Evolutionary conservation across 2,113 vertebrate genomes (phyloP).

Genomic region (Lycocorax pyrrhopterus): DNA sequence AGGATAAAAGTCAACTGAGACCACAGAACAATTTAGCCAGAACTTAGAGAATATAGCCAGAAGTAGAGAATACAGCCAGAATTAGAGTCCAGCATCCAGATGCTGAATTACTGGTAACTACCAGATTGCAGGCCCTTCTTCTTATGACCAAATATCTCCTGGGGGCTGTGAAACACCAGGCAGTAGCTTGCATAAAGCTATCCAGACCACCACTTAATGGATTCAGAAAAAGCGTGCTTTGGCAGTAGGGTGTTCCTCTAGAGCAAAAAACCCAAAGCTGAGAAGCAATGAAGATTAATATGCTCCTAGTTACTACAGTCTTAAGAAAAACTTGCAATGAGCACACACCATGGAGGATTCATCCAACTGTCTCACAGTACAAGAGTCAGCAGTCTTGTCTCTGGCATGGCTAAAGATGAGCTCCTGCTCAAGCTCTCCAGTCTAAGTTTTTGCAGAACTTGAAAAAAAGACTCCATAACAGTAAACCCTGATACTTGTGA

Average conservation of each 20-base stretch:
- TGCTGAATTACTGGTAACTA: background rate
- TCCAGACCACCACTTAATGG: background rate
- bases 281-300: background rate
- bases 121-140: background rate
- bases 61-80: background rate
- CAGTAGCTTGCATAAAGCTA: background rate
- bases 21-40: background rate
- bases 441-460: background rate
- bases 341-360: background rate
- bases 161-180: background rate
- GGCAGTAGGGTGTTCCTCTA: background rate
- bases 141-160: background rate
- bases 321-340: background rate
- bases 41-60: background rate
- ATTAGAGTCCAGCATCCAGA: background rate
- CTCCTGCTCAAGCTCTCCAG: background rate
- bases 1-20: background rate
- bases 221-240: background rate
- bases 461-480: background rate
- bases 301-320: background rate
- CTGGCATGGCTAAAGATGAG: background rate
- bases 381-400: background rate
- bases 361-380: background rate
- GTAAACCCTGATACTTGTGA: background rate
- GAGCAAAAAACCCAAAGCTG: background rate